phyloP scores from a whole-genome alignment of 2,113 vertebrate genomes.

The Channa argus region DNA sequence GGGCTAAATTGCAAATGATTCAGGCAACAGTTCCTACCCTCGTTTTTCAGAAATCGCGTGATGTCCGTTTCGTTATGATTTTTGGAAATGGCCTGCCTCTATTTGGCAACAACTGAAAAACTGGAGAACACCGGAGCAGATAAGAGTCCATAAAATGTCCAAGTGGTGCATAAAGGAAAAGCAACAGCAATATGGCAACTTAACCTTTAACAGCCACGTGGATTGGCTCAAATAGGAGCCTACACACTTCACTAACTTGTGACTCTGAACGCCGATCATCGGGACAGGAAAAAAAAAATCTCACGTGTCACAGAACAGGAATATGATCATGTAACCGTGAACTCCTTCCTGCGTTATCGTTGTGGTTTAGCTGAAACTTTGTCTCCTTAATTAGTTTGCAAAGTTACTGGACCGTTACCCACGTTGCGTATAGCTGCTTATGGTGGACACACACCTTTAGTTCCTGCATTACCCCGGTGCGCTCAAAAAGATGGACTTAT shows the following conservation, averaged over 20 bases:
- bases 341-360: neutral
- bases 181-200: slow-evolving; percentile 9
- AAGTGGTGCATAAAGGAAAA: slow-evolving; percentile 18
- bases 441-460: neutral
- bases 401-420: neutral
- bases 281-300: too few relatives aligned
- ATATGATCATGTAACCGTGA: neutral
- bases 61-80: too few relatives aligned
- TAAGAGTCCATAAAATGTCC: neutral
- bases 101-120: slow-evolving; percentile 22
- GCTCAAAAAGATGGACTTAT: too few relatives aligned
- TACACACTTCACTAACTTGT: neutral
- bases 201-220: neutral
- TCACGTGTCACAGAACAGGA: too few relatives aligned
- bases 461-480: neutral
- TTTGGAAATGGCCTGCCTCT: too few relatives aligned
- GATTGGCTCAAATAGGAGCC: neutral
- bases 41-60: neutral
- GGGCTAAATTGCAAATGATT: slow-evolving; percentile 28
- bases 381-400: neutral
- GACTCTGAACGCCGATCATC: neutral
- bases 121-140: slow-evolving; percentile 10
- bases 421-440: neutral
- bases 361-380: neutral
- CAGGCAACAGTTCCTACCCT: slow-evolving; percentile 5